These are phyloP conservation scores for Mimachlamys varia DNA, from an alignment of 2,888 invertebrate species.

Conservation along the genomic window DNA sequence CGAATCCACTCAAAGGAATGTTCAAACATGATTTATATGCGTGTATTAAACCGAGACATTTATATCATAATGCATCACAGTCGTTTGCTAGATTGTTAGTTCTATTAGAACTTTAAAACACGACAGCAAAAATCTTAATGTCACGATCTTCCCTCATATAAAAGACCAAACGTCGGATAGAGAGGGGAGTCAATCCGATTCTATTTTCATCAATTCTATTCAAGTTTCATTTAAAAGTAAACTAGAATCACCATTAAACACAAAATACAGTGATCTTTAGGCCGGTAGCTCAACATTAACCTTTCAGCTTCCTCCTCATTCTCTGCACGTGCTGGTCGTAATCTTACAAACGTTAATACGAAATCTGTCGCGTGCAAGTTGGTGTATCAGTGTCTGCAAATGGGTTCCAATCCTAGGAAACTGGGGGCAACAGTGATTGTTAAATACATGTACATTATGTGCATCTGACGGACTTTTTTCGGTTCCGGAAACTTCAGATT, in stretches of 20 bases:
- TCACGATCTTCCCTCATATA: too few relatives aligned
- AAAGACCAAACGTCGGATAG: background rate
- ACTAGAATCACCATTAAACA: background rate
- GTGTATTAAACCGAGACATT: too few relatives aligned
- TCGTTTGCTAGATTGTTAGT: too few relatives aligned
- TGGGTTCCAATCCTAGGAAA: background rate
- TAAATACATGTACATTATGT: background rate
- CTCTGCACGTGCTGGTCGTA: background rate
- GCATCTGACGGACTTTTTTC: background rate
- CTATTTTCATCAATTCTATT: background rate
- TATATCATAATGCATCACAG: too few relatives aligned
- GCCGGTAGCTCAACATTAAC: background rate
- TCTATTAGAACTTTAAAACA: too few relatives aligned
- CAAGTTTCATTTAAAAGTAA: slow-evolving; percentile 20
- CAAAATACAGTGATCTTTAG: background rate
- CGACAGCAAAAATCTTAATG: too few relatives aligned
- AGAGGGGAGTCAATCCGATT: background rate
- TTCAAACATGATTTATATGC: too few relatives aligned
- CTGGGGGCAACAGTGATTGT: background rate
- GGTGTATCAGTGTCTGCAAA: background rate
- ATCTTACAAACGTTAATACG: slow-evolving; percentile 1
- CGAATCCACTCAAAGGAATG: too few relatives aligned
- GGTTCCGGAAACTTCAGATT: too few relatives aligned
- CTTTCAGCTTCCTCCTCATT: background rate
- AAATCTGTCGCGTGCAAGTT: background rate